Evolutionary conservation across 2,888 invertebrate species (phyloP), one percentile per base, ranked within the genome.

Genomic region (Psococerastis gibbosa): DNA sequence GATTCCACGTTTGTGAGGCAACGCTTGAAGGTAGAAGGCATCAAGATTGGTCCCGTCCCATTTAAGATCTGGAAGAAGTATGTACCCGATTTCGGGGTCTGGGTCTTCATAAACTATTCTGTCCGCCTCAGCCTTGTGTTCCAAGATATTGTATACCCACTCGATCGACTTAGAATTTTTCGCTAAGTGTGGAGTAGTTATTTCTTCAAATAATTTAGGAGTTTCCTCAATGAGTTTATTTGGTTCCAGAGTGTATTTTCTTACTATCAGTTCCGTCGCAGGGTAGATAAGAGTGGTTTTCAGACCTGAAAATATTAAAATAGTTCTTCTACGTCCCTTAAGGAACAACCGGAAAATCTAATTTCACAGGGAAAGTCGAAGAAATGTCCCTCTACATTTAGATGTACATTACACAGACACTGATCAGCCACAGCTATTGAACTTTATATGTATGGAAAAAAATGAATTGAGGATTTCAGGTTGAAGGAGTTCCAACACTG

Each of bases 71-170:
- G 91, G 92, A 1, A 92, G 56, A 11, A 99, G 61, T 11, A 97
- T 66, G 58, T 95, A 97, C 0, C 95, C 94, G 48, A 63, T 74
- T 35, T 72, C 70, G 2, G 79, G 73, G 57, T 87, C 77, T 3
- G 69, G 53, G 60, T 89, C 84, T 59, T 87, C 83, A 58, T 74
- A 81, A 4, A 92, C 68, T 41, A 98, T 78, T 49, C 88, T 72
- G 18, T 97, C 94, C 2, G 69, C 66, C 66, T 98, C 98, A 38
- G 79, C 75, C 59, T 83, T 87, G 55, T 89, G 88, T 45, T 89
- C 83, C 43, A 98, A 61, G 48, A 98, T 89, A 60, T 99, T 99
- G 60, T 87, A 83, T 0, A 97, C 83, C 98, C 98, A 98, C 87
- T 94, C 63, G 16, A 74, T 72, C 48, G 45, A 49, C 49, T 49